Evolutionary conservation across 1,140 invertebrate species (phyloP), one percentile per base, ranked within the genome.

Genomic region (Brachionus paranguensis): DNA sequence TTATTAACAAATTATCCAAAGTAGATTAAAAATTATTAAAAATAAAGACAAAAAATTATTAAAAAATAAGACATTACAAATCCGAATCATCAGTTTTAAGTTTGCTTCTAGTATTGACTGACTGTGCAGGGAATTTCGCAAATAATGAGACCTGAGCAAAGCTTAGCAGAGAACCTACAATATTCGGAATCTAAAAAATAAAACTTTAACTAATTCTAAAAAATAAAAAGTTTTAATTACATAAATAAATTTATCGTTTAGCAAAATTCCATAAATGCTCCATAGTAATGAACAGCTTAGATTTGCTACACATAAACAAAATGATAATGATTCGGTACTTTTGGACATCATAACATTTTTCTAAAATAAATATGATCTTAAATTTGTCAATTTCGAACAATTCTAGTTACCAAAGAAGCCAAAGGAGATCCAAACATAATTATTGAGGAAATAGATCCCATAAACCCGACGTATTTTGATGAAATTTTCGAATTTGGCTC

Each of bases 381-480:
- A 53, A 64, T 14, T 20, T 37, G 33, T 7, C 33, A 37, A 37
- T 37, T 2, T 53, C 20, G 1, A 10, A 1, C 17, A 43, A 41
- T 11, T 10, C 11, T 10, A 17, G 3, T 70, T 83, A 83, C 81
- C 11, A 83, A 29, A 24, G 81, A 83, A 17, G 81, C 64, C 17
- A 83, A 72, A 33, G 81, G 81, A 10, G 81, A 83, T 29, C 81
- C 81, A 55, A 83, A 83, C 81, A 83, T 83, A 72, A 83, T 72
- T 2, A 83, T 50, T 45, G 81, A 68, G 20, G 81, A 64, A 17
- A 83, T n/a, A 20, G 29, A 70, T 43, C 60, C 81, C 43, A 83
- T 10, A 8, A 83, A 10, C 11, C 81, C 81, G 27, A 55, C 43
- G 24, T 47, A 29, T 41, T 33, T 47, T 0, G 45, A 37, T 14